Evolutionary conservation across 2,888 invertebrate genomes (phyloP), one percentile per base, ranked within the genome.

Genomic region (Lordiphosa andalusiaca): DNA sequence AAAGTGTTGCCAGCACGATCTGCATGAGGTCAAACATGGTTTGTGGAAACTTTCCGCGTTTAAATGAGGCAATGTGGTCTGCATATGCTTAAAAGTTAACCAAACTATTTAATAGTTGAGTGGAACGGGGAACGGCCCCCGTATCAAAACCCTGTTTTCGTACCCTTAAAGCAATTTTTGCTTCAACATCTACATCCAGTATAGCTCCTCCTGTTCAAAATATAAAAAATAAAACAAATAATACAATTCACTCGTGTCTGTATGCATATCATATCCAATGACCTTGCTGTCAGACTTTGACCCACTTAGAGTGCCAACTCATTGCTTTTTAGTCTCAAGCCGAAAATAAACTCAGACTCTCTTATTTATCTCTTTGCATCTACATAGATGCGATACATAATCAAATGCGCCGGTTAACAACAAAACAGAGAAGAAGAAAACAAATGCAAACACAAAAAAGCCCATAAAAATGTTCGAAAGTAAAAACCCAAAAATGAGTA

Each of bases 381-480:
- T 82, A n/a, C 61, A 63, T 33, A 70, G 64, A 78, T 57, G 30
- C 30, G 30, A 30, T 30, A 74, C 76, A 80, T 71, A 71, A 70
- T 77, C 59, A 77, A 78, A 75, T 75, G 76, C 67, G 61, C 80
- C 73, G 80, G 80, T 64, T 57, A 67, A 64, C 68, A 53, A 52
- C 46, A 68, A 44, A 62, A 65, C 39, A 40, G 44, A 30, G 25
- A n/a, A 53, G 36, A 16, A 16, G 25, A 21, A 44, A 54, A 67
- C 38, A 49, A 25, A 59, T n/a, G 12, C 35, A 53, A 62, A 62
- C 50, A 61, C 53, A 58, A 61, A 71, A 71, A 66, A 49, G 57
- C 38, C 65, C 69, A 80, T 75, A 80, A 72, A 73, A 83, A 71
- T 50, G 85, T 67, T 80, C 81, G 85, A 80, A 78, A 85, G 84